phyloP scores from a whole-genome alignment of 2,797 vertebrate species.

The Enteromius fasciolatus region DNA sequence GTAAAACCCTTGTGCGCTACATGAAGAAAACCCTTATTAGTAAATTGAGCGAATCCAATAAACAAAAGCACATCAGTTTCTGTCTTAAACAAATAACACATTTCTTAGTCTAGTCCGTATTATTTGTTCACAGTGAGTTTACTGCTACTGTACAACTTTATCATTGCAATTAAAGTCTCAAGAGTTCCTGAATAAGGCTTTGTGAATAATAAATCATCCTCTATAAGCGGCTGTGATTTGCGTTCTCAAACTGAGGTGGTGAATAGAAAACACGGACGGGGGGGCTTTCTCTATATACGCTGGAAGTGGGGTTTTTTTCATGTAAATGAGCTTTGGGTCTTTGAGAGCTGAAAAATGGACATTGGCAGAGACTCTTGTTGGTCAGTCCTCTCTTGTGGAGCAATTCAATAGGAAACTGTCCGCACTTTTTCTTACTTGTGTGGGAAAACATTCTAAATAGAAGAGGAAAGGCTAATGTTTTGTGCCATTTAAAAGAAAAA shows the following conservation, averaged over 20 bases:
- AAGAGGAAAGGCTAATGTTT: neutral
- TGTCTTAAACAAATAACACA: neutral
- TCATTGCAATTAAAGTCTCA: constrained; percentile 34
- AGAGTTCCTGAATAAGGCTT: constrained; percentile 52
- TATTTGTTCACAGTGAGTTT: constrained; percentile 6
- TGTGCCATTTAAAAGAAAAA: neutral
- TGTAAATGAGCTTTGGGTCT: constrained; percentile 72
- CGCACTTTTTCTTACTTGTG: constrained; percentile 53
- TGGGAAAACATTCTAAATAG: constrained; percentile 58
- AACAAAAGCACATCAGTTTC: constrained; percentile 5
- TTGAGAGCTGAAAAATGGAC: constrained; percentile 62
- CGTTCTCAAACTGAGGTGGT: constrained; percentile 38
- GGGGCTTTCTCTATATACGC: constrained; percentile 39
- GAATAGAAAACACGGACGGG: constrained; percentile 52
- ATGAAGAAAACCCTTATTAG: neutral
- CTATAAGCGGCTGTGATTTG: constrained; percentile 38
- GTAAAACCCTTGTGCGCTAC: neutral
- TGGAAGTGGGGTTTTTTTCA: constrained; percentile 66
- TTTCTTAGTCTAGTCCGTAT: neutral
- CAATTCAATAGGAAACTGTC: constrained; percentile 46
- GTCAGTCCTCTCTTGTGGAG: constrained; percentile 59
- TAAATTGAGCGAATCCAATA: constrained; percentile 30
- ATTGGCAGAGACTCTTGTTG: constrained; percentile 65
- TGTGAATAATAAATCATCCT: constrained; percentile 55
- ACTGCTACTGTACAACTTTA: constrained; percentile 39